A percentile compares a stretch with the other conserved stretches of the same genome.
Conservation (phyloP, 2,888 invertebrate genomes). For the Chrysina gloriosa region DNA sequence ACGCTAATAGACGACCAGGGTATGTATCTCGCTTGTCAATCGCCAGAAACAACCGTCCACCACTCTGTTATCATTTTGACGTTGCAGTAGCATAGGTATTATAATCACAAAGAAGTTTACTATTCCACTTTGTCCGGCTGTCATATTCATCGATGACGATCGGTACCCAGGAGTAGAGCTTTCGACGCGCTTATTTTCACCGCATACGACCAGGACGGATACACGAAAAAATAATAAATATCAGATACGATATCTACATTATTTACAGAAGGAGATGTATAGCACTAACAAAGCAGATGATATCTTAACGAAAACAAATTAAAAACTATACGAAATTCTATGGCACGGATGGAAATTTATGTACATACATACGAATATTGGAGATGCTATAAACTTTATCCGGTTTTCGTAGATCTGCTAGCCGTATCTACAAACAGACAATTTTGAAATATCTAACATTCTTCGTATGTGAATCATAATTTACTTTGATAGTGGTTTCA, state of each 20-base stretch:
- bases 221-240: background rate
- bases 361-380: no score
- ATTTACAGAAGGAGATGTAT: background rate
- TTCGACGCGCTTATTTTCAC: background rate
- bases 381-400: no score
- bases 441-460: no score
- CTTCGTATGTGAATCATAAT: no score
- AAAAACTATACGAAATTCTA: background rate
- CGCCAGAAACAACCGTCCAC: conserved; percentile 45
- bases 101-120: conserved; percentile 53
- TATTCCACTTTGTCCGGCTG: conserved; percentile 34
- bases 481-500: no score
- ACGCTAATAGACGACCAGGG: conserved; percentile 47
- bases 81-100: conserved; percentile 47
- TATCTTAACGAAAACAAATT: background rate
- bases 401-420: no score
- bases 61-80: conserved; percentile 44
- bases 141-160: conserved; percentile 15
- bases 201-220: background rate
- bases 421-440: no score
- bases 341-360: background rate
- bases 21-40: conserved; percentile 54
- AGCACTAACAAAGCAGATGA: background rate
- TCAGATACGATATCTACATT: background rate
- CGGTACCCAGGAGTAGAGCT: background rate